Base-by-base conservation (phyloP, 2,113 vertebrate genomes). In the Etheostoma cragini region DNA sequence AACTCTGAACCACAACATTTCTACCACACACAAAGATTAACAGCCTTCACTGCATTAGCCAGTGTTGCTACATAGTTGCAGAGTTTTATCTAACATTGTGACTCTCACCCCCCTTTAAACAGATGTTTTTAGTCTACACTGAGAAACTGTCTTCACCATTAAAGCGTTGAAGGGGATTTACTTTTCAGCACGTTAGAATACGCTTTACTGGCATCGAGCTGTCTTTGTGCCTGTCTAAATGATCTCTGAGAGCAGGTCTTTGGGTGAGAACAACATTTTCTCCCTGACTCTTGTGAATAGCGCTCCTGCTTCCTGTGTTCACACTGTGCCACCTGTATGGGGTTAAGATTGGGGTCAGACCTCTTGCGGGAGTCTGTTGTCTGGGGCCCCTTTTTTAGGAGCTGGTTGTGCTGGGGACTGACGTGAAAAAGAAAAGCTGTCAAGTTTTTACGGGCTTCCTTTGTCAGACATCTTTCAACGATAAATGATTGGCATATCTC, bases 401-500 rank as follows among this genome's bases (percentile, higher is more conserved):
- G 62, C 76, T 21, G 58, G 66, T 70, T 75, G 73, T 76, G 63
- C 50, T 16, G 72, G 33, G 74, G 68, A 82, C 71, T 77, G 88
- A 90, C 67, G n/a, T 54, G 78, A 70, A 87, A 82, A 90, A 83
- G 87, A 91, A 71, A 88, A 72, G 83, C 87, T 73, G 83, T 88
- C 89, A 57, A 50, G 69, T 85, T 91, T 88, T 81, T 52, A 35
- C 38, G 63, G 72, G 72, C 70, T 54, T 83, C 87, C 76, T 92
- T 94, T 91, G 89, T 93, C 87, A 64, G 78, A 71, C 72, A 78
- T 92, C 91, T 91, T 87, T 94, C 90, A 89, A 53, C 66, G 57
- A 81, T 93, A 72, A 86, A 87, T 92, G 91, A 94, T 85, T 88
- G 90, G 85, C 89, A 80, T 86, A 91, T 93, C 91, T 93, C 77